Base-by-base conservation (phyloP, 2,797 vertebrate genomes). In the Chelon labrosus region DNA sequence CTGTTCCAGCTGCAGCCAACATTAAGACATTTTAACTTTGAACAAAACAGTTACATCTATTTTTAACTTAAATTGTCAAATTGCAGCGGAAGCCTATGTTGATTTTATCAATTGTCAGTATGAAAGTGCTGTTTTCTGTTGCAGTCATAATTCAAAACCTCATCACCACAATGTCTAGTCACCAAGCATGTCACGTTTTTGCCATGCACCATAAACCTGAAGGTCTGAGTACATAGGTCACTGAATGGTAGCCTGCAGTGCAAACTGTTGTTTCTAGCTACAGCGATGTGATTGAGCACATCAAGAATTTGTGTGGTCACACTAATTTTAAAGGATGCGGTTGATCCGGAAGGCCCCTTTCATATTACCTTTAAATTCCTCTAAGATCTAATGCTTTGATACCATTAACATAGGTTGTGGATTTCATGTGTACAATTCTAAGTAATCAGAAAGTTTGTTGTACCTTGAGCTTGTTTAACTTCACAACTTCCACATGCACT, bases 71-170 rank as follows among this genome's bases (percentile, higher is more conserved):
- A 7, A 10, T 20, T 3, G 12, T 27, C 19, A 51, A 49, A 20
- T 51, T 0, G 17, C 9, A 17, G 2, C 12, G 1, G 16, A 63
- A 46, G 14, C 8, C 56, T 42, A 19, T 16, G 22, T 46, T 25
- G 0, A 70, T 35, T 63, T 69, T 2, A 10, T 70, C 0, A 4
- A 58, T 47, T 49, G 6, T 67, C 31, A 51, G 10, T 61, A 27
- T 84, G 53, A 76, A 64, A 70, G 27, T 4, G 2, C 59, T 61
- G 22, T 12, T 70, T 63, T 60, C 13, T 61, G 8, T 68, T 79
- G 9, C 13, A 27, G 14, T 73, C 73, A 71, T 74, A 60, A 74
- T 57, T 78, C 77, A 78, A 79, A 72, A 79, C 50, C 10, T 84
- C 62, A 74, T 79, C 31, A 71, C 53, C 49, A 47, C 62, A 39